phyloP scores from a whole-genome alignment of 2,888 invertebrate species.

The Morpho deidamia region DNA sequence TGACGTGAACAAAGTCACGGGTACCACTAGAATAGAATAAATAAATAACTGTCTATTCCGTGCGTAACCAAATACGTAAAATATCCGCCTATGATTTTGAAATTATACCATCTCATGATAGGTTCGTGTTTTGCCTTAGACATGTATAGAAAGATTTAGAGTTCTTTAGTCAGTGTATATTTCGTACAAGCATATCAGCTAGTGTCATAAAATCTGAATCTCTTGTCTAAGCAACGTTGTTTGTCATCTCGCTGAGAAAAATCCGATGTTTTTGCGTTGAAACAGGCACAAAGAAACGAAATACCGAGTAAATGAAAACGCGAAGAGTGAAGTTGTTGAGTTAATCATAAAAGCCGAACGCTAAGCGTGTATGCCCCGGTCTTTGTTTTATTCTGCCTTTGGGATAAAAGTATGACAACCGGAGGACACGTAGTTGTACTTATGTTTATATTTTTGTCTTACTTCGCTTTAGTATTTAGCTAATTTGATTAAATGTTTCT shows the following conservation, averaged over 20 bases:
- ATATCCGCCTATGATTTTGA: no score
- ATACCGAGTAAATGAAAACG: constrained; percentile 39
- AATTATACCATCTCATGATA: no score
- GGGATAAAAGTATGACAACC: constrained; percentile 33
- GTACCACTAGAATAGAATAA: no score
- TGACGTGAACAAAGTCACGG: no score
- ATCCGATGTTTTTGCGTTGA: constrained; percentile 21
- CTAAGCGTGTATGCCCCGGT: constrained; percentile 38
- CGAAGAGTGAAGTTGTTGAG: constrained; percentile 35
- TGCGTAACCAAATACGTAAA: no score
- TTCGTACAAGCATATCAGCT: no score
- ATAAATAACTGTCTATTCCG: no score
- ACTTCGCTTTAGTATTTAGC: constrained; percentile 5
- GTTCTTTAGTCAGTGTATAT: no score
- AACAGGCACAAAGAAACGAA: constrained; percentile 28
- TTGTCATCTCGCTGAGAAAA: constrained; percentile 54
- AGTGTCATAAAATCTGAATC: no score
- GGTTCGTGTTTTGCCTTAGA: no score
- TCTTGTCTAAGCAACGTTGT: constrained; percentile 22
- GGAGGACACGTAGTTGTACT: constrained; percentile 34
- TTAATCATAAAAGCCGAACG: constrained; percentile 58
- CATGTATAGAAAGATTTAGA: no score
- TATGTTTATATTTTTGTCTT: constrained; percentile 22
- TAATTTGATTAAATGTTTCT: no score
- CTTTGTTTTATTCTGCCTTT: constrained; percentile 42